phyloP scores from a whole-genome alignment of 2,113 vertebrate genomes.

The Thalassarche chlororhynchos region DNA sequence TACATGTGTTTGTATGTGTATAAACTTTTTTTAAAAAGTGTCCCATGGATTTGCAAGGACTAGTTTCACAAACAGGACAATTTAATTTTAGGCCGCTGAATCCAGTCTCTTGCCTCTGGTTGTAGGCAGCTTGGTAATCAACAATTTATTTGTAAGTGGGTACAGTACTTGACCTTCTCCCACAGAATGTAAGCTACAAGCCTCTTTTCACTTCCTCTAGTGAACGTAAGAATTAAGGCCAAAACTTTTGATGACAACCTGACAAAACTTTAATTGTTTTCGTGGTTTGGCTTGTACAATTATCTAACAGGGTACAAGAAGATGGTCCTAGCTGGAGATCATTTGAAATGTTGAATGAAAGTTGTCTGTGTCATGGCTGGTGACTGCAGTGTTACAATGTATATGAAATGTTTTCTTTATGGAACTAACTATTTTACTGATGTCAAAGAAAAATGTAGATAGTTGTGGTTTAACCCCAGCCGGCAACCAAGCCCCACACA shows the following conservation, averaged over 20 bases:
- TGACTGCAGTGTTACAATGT: neutral
- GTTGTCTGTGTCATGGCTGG: neutral
- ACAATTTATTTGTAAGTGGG: neutral
- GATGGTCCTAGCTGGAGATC: neutral
- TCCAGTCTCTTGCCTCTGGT: neutral
- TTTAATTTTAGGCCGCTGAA: neutral
- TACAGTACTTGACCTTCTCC: neutral
- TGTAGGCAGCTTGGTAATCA: neutral
- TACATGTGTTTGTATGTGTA: neutral
- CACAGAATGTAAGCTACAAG: neutral
- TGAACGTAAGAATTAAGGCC: neutral
- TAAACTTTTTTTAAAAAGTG: neutral
- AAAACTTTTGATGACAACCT: neutral
- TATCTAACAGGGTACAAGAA: neutral
- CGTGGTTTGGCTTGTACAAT: neutral
- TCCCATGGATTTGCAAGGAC: neutral
- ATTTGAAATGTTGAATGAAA: neutral
- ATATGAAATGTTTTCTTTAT: neutral
- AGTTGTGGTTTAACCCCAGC: too few relatives aligned
- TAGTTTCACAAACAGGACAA: neutral
- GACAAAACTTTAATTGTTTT: neutral
- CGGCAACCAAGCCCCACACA: too few relatives aligned
- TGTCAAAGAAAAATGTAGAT: neutral
- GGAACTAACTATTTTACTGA: neutral
- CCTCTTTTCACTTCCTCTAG: neutral